Conservation (phyloP, 92 coral and sea anemone species). For the Phenganax marumi region DNA sequence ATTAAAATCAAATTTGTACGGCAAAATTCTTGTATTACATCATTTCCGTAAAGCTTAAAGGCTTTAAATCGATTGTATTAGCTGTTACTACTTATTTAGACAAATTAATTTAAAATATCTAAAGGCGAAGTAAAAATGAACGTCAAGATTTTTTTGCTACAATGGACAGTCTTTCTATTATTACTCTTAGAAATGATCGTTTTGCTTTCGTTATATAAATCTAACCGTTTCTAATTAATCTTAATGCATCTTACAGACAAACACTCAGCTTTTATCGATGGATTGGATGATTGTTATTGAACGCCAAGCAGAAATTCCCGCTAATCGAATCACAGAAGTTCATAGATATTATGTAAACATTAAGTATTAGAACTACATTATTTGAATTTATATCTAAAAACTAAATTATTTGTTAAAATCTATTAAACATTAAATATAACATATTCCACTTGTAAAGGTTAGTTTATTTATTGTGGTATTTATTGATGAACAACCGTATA, state of each 20-base stretch:
- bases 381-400: conserved; percentile 25
- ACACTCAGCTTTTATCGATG: conserved; percentile 40
- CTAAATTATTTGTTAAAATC: conserved; percentile 6
- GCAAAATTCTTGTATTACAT: too few relatives aligned
- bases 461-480: neutral
- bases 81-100: too few relatives aligned
- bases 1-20: too few relatives aligned
- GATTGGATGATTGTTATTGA: conserved; percentile 45
- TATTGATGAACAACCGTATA: neutral
- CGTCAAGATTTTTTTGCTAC: neutral
- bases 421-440: conserved; percentile 14
- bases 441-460: neutral
- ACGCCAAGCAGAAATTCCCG: conserved; percentile 3
- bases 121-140: too few relatives aligned
- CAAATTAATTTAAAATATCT: too few relatives aligned
- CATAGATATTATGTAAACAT: conserved; percentile 15
- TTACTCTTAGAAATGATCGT: neutral
- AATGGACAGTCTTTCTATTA: neutral
- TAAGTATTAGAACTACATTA: conserved; percentile 1
- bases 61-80: too few relatives aligned
- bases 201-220: neutral
- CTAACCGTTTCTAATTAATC: conserved; percentile 32
- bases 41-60: too few relatives aligned
- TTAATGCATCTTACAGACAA: conserved; percentile 43
- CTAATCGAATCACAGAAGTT: conserved; percentile 24